Base-by-base conservation (phyloP, 2,888 invertebrate genomes). In the Glaucopsyche alexis region DNA sequence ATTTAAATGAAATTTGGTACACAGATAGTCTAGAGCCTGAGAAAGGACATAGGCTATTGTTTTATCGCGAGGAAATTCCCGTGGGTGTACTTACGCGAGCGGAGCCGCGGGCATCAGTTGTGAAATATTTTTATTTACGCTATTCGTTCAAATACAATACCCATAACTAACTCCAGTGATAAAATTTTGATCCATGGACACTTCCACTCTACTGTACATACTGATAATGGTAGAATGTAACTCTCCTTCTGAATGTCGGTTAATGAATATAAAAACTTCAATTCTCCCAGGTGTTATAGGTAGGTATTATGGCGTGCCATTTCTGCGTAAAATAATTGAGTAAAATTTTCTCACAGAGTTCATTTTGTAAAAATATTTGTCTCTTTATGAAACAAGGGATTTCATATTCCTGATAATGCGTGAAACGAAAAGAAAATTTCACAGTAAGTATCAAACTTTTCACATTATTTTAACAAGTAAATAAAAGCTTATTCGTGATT, bases 231-330 rank as follows among this genome's bases (percentile, higher is more conserved):
- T n/a, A 50, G 50, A 5, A 50, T 8, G 16, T 16, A 52, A 9
- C 7, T 16, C n/a, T n/a, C 4, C 9, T 52, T 52, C 16, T 9
- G 16, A 4, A 42, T 16, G 9, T 52, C 7, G 16, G 16, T 16
- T 29, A 55, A 6, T 60, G 47, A 60, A 60, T 60, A 29, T 60
- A 29, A 55, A 16, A 55, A 55, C 55, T 60, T 60, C 60, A 13
- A 60, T 29, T 29, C 29, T 60, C 60, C 19, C 11, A 19, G 29
- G 60, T 13, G 29, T 29, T 29, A 29, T 29, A 29, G 29, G 29
- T 60, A 13, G 19, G 29, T 60, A 19, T 60, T 60, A 60, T 60
- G 29, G 29, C 5, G 6, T 4, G 13, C 13, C 2, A 19, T 29
- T 60, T 29, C 29, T 13, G 60, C 13, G 60, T 60, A 29, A 19